These are phyloP conservation scores for Lochmaea capreae DNA, from an alignment of 2,888 invertebrate genomes.

Conservation along the genomic window DNA sequence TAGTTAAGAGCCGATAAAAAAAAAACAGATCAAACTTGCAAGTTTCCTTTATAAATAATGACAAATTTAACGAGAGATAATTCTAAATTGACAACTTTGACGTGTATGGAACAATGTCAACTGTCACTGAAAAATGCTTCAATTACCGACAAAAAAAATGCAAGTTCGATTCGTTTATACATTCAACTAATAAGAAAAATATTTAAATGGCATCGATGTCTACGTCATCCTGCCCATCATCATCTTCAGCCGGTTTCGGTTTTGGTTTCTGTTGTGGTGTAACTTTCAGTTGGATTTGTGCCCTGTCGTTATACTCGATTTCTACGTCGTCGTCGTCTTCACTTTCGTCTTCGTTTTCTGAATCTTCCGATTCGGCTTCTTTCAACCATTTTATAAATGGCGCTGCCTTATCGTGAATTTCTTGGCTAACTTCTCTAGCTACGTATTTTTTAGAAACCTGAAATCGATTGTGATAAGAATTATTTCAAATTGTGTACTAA, in stretches of 20 bases:
- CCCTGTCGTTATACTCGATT: slow-evolving; percentile 93
- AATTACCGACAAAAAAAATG: background rate
- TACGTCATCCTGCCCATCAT: slow-evolving; percentile 85
- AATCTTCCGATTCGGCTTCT: slow-evolving; percentile 95
- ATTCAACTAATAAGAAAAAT: slow-evolving; percentile 24
- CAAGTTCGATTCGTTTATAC: slow-evolving; percentile 17
- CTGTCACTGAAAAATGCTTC: background rate
- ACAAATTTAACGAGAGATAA: background rate
- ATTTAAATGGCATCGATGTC: slow-evolving; percentile 93
- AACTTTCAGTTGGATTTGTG: slow-evolving; percentile 75
- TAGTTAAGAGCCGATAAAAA: slow-evolving; percentile 10
- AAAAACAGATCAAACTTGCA: slow-evolving; percentile 3
- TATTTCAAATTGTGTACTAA: background rate
- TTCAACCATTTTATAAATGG: slow-evolving; percentile 97
- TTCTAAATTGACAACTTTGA: too few species aligned
- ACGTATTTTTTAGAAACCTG: slow-evolving; percentile 89
- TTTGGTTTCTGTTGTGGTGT: slow-evolving; percentile 61
- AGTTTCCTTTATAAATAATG: background rate
- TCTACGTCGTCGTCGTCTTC: slow-evolving; percentile 74
- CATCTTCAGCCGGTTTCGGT: slow-evolving; percentile 66
- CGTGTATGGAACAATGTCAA: background rate
- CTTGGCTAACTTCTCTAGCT: slow-evolving; percentile 87
- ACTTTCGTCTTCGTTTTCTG: slow-evolving; percentile 80
- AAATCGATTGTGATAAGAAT: slow-evolving; percentile 11
- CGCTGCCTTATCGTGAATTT: slow-evolving; percentile 91